Conservation (phyloP, 2,797 vertebrate genomes). For the Pangasius krempfi region DNA sequence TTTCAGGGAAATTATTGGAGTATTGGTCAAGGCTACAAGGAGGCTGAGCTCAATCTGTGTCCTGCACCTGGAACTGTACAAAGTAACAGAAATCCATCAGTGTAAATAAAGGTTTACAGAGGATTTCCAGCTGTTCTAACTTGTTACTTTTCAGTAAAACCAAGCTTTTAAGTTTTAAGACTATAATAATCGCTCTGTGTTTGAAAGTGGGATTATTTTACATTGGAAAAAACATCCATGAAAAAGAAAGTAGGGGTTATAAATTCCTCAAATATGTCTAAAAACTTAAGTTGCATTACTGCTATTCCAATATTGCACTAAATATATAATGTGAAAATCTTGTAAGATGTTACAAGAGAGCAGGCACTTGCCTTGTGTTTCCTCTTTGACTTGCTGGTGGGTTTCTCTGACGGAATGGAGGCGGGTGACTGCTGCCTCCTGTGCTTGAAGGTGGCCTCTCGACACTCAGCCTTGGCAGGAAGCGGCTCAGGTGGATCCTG, state of each 20-base stretch:
- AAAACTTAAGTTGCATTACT: not conserved
- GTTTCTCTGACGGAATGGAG: constrained; percentile 77
- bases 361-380: constrained; percentile 87
- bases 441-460: constrained; percentile 82
- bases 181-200: not conserved
- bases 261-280: not conserved
- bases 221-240: not conserved
- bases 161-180: not conserved
- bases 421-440: constrained; percentile 76
- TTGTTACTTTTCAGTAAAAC: not conserved
- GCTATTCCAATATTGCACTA: not conserved
- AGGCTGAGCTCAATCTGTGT: not conserved
- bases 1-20: not conserved
- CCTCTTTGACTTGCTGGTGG: constrained; percentile 86
- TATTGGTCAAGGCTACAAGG: not conserved
- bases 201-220: not conserved
- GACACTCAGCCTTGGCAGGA: constrained; percentile 74
- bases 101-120: constrained; percentile 19
- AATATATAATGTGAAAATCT: not conserved
- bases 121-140: constrained; percentile 6
- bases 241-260: not conserved
- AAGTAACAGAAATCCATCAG: constrained; percentile 8
- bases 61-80: constrained; percentile 23
- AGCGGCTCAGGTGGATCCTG: constrained; percentile 73
- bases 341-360: not conserved